Evolutionary conservation across 2,888 invertebrate genomes (phyloP), one percentile per base, ranked within the genome.

Genomic region (Tyria jacobaeae): DNA sequence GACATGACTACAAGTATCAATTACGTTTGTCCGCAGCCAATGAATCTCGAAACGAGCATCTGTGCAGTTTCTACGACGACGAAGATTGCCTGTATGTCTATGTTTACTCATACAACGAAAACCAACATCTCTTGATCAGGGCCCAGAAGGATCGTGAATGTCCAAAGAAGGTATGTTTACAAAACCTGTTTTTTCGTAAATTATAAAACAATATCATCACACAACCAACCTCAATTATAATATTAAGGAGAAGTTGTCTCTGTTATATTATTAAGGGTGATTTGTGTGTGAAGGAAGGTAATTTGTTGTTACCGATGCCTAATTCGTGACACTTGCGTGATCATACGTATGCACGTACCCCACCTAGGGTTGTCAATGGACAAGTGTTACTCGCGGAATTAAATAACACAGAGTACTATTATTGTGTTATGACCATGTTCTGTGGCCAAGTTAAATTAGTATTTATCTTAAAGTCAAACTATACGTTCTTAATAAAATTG

Each of bases 61-160:
- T 96, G 66, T 98, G 98, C 89, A 95, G 96, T 60, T 97, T 96
- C 87, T 96, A 96, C 82, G 98, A 98, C 86, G 97, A 98, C 71
- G 97, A 98, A 68, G 98, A 98, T 82, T 99, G 99, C 86, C 95
- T 97, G 81, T 99, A 97, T 83, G 96, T 96, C 64, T 99, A 97
- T 83, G 97, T 98, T 53, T 99, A 99, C 83, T 96, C 96, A 44
- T 98, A 97, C 85, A 95, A 96, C 81, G 94, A 94, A 66, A 92
- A 95, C 51, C 95, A 96, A 65, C 95, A 95, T 77, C 94, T 97
- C 21, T 94, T 95, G 64, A 96, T 98, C 14, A 92, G 96, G 68
- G 98, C 97, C 10, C 97, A 97, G 89, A 95, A 96, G 88, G 96
- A 97, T 65, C 96, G 97, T 71, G 97, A 97, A 79, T 98, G 98